A percentile compares a stretch with the other conserved stretches of the same genome.
phyloP scores from a whole-genome alignment of 2,113 vertebrate genomes.

The Catharus fuscescens region DNA sequence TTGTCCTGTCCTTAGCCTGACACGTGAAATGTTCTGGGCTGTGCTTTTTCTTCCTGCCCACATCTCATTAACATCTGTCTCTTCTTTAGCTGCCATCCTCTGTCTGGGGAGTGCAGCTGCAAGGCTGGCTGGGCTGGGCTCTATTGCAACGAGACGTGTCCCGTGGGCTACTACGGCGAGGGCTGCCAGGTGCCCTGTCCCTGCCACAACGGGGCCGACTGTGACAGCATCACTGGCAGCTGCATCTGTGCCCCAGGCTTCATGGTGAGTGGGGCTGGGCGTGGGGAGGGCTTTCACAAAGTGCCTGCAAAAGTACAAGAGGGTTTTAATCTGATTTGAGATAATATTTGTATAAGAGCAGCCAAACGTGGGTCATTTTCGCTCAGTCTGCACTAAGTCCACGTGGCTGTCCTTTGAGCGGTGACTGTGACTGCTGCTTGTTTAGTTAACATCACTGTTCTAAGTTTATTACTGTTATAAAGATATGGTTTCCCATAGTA shows the following conservation, averaged over 20 bases:
- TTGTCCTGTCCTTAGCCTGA: background rate
- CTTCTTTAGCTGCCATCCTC: constrained; percentile 88
- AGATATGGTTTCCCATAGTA: background rate
- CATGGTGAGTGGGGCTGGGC: constrained; percentile 77
- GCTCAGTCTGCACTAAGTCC: accelerated
- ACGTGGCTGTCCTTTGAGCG: background rate
- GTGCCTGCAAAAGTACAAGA: background rate
- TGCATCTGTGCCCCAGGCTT: constrained; percentile 92
- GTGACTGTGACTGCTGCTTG: background rate
- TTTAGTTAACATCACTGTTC: background rate
- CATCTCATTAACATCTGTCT: background rate
- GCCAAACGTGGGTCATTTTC: background rate
- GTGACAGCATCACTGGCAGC: constrained; percentile 87
- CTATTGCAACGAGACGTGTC: constrained; percentile 95
- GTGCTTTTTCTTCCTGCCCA: background rate
- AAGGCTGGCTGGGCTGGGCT: constrained; percentile 91
- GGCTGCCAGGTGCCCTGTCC: constrained; percentile 85
- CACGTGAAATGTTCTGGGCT: accelerated
- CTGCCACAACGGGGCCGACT: constrained; percentile 93
- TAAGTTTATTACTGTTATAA: background rate
- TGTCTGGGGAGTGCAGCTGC: constrained; percentile 95
- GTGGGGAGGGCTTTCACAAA: accelerated
- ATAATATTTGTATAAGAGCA: background rate
- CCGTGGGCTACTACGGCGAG: constrained; percentile 86
- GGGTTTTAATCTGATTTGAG: background rate